Evolutionary conservation across 1,140 invertebrate species (phyloP).

Genomic region (Danaus plexippus): DNA sequence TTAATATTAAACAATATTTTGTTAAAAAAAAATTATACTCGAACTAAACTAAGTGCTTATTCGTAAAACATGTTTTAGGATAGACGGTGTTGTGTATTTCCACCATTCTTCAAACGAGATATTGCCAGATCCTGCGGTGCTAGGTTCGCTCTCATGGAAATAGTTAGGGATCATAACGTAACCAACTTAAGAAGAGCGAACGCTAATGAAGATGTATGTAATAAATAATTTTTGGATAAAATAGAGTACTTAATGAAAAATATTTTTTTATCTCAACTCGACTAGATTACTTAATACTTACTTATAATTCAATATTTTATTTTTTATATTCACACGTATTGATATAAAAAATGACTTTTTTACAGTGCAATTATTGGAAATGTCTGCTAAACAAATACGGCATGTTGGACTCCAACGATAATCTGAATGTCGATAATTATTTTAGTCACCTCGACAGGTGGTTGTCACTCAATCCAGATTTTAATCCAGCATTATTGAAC

Average conservation of each 20-base stretch:
- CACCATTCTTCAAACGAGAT: constrained; percentile 44
- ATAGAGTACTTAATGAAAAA: no score
- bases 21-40: background rate
- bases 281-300: no score
- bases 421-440: constrained; percentile 33
- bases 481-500: constrained; percentile 26
- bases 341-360: background rate
- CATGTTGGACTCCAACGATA: constrained; percentile 22
- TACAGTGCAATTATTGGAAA: constrained; percentile 38
- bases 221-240: background rate
- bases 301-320: no score
- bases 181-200: constrained; percentile 23
- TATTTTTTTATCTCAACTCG: no score
- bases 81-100: constrained; percentile 42
- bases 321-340: no score
- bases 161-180: constrained; percentile 23
- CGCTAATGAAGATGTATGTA: constrained; percentile 20
- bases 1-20: constrained; percentile 1
- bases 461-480: constrained; percentile 34
- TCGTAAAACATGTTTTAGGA: constrained; percentile 21
- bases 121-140: constrained; percentile 37
- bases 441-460: constrained; percentile 38
- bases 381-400: constrained; percentile 40
- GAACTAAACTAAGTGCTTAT: background rate
- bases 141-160: constrained; percentile 13